Evolutionary conservation across 1,140 invertebrate genomes (phyloP), one percentile per base, ranked within the genome.

Genomic region (Calephelis virginiensis): DNA sequence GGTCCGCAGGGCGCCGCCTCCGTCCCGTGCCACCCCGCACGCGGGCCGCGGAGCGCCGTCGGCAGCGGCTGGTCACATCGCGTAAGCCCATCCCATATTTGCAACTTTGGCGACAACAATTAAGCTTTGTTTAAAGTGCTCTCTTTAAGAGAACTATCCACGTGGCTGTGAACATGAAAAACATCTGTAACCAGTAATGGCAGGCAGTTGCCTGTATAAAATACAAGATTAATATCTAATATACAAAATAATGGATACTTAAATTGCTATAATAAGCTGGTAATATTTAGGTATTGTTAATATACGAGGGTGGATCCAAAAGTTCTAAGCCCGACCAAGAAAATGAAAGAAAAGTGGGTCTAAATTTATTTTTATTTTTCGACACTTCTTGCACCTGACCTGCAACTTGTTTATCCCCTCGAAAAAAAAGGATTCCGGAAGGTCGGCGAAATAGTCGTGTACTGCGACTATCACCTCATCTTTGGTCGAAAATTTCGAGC

Each of bases 21-120:
- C 79, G 83, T 89, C 84, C 86, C 86, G 85, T 85, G 85, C 85
- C 80, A 61, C 77, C 68, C 69, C 82, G 82, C 85, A 87, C 91
- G 90, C 88, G 83, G 91, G 91, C 92, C 90, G 75, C 81, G n/a
- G 75, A 81, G 81, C 83, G 78, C 56, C 81, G 83, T 78, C 79
- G 76, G 92, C 92, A 91, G 91, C 92, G 92, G 89, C 90, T 93
- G 93, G 92, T 93, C 92, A 93, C 93, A 93, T 93, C 91, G 92
- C 93, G 92, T 92, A 92, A 93, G 92, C 93, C 93, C 93, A 93
- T 93, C 93, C 93, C 93, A 84, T 86, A 66, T 87, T 89, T 83
- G 79, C 85, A 89, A 87, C 64, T 72, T 77, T 89, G 89, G 85
- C 88, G 89, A 91, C 90, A 92, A 92, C 92, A 91, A 92, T 86